Percentiles rank a stretch among this genome's conserved stretches.
phyloP scores from a whole-genome alignment of 2,113 vertebrate genomes.

The Elephas maximus region DNA sequence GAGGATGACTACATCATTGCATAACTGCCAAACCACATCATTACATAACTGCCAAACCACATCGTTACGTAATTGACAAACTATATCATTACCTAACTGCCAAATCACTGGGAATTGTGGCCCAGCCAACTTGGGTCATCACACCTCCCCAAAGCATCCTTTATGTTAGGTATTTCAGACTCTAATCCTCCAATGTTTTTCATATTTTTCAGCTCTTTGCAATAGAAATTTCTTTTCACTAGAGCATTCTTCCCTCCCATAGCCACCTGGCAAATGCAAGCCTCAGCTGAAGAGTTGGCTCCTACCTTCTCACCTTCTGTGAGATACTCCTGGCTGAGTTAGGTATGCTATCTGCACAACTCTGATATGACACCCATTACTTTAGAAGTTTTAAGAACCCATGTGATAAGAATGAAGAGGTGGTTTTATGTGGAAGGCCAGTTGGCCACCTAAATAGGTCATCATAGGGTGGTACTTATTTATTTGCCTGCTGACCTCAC shows the following conservation, averaged over 20 bases:
- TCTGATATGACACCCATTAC: neutral
- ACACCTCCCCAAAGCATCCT: neutral
- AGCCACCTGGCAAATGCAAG: neutral
- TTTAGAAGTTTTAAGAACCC: neutral
- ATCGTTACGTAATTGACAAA: too few relatives aligned
- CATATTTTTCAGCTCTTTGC: conserved; percentile 9
- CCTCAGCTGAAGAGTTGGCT: neutral
- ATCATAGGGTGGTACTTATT: neutral
- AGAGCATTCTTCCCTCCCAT: neutral
- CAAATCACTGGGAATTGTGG: too few relatives aligned
- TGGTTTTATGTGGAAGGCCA: neutral
- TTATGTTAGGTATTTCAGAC: neutral
- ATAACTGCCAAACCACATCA: too few relatives aligned
- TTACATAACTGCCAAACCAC: too few relatives aligned
- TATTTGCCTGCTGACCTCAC: neutral
- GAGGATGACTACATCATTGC: too few relatives aligned
- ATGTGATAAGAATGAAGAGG: neutral
- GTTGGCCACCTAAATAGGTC: neutral
- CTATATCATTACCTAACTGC: too few relatives aligned
- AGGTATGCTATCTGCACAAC: neutral
- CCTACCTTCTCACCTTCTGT: neutral
- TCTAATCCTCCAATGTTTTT: neutral
- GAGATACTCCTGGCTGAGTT: neutral
- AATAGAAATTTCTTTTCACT: neutral
- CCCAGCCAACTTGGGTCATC: too few relatives aligned